These are phyloP conservation scores for Tympanoctomys barrerae DNA, from an alignment of 2,797 vertebrate genomes.

Conservation along the genomic window DNA sequence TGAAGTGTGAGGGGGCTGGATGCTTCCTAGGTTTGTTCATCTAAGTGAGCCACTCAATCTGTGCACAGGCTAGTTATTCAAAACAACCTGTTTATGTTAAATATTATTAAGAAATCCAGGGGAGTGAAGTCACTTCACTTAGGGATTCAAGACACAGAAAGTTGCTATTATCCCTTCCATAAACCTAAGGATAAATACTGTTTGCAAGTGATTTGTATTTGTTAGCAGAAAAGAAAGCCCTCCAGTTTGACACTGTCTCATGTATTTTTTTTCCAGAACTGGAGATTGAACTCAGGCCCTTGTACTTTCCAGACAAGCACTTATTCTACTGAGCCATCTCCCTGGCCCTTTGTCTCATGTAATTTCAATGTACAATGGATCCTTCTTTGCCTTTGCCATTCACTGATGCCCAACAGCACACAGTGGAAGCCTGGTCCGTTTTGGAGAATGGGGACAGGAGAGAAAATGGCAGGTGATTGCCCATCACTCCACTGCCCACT, in stretches of 20 bases:
- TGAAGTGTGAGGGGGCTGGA: neutral
- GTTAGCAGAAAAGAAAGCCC: neutral
- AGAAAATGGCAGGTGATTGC: neutral
- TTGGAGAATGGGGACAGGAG: neutral
- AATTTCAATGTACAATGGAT: neutral
- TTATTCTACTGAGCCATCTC: no score
- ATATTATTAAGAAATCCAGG: neutral
- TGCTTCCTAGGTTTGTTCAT: neutral
- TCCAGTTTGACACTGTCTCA: neutral
- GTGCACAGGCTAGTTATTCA: neutral
- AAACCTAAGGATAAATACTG: neutral
- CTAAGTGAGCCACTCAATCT: constrained; percentile 9
- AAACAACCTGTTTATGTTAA: constrained; percentile 14
- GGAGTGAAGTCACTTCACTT: neutral
- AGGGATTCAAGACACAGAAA: neutral
- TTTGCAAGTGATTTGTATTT: neutral
- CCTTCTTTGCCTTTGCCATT: neutral
- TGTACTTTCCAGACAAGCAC: no score
- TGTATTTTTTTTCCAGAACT: no score
- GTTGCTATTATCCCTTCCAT: neutral
- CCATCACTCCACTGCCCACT: neutral
- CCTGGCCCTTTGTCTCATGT: no score
- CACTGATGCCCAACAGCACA: neutral
- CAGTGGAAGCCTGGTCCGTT: neutral
- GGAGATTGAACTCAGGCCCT: no score